phyloP scores from a whole-genome alignment of 1,140 invertebrate species.

The Tetragonula clypearis region DNA sequence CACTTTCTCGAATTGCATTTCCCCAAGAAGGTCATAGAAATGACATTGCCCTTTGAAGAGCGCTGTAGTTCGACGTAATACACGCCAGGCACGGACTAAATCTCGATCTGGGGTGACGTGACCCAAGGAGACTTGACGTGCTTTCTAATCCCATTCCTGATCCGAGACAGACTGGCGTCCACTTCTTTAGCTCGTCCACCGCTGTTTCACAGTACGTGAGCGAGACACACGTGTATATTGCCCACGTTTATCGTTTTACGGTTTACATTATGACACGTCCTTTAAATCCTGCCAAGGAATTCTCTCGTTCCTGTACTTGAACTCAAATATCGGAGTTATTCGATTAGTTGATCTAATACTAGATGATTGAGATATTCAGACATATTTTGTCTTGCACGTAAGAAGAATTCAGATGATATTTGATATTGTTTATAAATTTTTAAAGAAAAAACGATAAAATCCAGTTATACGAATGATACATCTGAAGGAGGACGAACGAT shows the following conservation, averaged over 20 bases:
- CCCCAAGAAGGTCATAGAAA: constrained; percentile 20
- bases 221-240: neutral
- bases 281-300: neutral
- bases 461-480: too few relatives aligned
- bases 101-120: constrained; percentile 68
- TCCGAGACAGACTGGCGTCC: constrained; percentile 62
- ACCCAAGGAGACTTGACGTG: constrained; percentile 61
- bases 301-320: neutral
- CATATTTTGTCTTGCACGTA: neutral
- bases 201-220: neutral
- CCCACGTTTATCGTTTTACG: constrained; percentile 14
- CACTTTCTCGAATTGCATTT: neutral
- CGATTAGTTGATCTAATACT: neutral
- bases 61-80: neutral
- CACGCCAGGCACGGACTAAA: constrained; percentile 40
- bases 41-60: constrained; percentile 29
- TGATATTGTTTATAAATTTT: too few relatives aligned
- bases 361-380: neutral
- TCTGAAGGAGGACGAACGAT: neutral
- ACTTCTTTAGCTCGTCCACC: constrained; percentile 14
- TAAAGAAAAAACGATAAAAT: too few relatives aligned
- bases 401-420: neutral
- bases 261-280: neutral
- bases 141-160: constrained; percentile 66
- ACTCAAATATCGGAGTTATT: neutral